These are phyloP conservation scores for Meles meles DNA, from an alignment of 2,113 vertebrate species.

Conservation along the genomic window DNA sequence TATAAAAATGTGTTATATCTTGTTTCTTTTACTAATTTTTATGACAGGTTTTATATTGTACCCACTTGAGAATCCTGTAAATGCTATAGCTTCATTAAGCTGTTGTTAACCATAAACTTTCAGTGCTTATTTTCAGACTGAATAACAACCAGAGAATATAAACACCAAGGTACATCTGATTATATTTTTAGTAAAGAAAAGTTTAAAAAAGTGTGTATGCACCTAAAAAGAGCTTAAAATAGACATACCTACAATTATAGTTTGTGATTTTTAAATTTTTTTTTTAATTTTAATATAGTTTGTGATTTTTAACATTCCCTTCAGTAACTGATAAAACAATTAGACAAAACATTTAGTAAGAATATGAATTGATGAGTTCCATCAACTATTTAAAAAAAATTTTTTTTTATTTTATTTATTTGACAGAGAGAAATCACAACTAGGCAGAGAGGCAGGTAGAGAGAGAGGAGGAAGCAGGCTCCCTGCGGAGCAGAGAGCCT, in stretches of 20 bases:
- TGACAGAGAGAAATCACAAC: no score
- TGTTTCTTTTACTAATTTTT: conserved; percentile 49
- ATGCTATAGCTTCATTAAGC: conserved; percentile 27
- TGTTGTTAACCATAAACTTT: background rate
- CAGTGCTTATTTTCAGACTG: background rate
- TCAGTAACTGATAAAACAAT: background rate
- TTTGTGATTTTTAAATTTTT: background rate
- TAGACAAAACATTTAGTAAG: background rate
- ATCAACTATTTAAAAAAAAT: background rate
- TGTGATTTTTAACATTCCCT: background rate
- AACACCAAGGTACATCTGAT: background rate
- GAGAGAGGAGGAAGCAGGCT: no score
- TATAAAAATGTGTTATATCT: conserved; percentile 53
- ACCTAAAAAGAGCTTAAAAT: background rate
- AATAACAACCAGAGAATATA: conserved; percentile 14
- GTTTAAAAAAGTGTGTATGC: background rate
- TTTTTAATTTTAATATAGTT: background rate
- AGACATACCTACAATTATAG: background rate
- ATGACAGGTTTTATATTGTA: conserved; percentile 32
- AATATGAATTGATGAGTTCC: background rate
- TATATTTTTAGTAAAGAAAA: conserved; percentile 44
- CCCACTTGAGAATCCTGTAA: background rate
- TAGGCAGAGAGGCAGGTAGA: no score
- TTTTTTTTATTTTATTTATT: no score
- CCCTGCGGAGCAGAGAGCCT: no score